Evolutionary conservation across 2,113 vertebrate genomes (phyloP), one percentile per base, ranked within the genome.

Genomic region (Pao palembangensis): DNA sequence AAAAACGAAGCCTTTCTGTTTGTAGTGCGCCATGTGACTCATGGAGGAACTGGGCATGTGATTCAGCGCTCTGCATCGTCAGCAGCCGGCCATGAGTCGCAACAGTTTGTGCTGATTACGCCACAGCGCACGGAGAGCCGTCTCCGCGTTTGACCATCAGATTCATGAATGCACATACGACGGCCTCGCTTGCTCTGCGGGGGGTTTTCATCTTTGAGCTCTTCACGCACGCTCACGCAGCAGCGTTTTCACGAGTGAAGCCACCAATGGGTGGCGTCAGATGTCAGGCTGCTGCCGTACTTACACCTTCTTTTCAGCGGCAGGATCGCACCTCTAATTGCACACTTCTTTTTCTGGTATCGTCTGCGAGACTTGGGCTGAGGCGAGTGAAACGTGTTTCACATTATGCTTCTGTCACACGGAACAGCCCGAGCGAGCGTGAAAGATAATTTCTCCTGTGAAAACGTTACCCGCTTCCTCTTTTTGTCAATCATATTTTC

Each of bases 41-140:
- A 68, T n/a, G 25, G 59, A 70, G 81, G 71, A 79, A 78, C 3
- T 23, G 2, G 21, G 21, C 53, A n/a, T 57, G 71, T 76, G 79
- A 81, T 81, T 73, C 70, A 71, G 43, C n/a, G 34, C 70, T 73
- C 65, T 77, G 84, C 84, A 41, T 42, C 47, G 76, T 83, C 84
- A 85, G 82, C 81, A 80, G 58, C 31, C 53, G n/a, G 50, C 42
- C 34, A 1, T 44, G 12, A 5, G 43, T 44, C 43, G 43, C 13
- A 2, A 12, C 3, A 23, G 21, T 11, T 2, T 5, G 4, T 6
- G 44, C 44, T 49, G 18, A 18, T 50, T 3, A 20, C n/a, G 48
- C n/a, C 17, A n/a, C 17, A 16, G 16, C 12, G 43, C 43, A 1
- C 12, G 4, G 43, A 44, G 42, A 6, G 42, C 42, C 10, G 42